Percentiles rank a stretch among this genome's conserved stretches.
Evolutionary conservation across 2,888 invertebrate species (phyloP).

Genomic region (Rhorus exstirpatorius): DNA sequence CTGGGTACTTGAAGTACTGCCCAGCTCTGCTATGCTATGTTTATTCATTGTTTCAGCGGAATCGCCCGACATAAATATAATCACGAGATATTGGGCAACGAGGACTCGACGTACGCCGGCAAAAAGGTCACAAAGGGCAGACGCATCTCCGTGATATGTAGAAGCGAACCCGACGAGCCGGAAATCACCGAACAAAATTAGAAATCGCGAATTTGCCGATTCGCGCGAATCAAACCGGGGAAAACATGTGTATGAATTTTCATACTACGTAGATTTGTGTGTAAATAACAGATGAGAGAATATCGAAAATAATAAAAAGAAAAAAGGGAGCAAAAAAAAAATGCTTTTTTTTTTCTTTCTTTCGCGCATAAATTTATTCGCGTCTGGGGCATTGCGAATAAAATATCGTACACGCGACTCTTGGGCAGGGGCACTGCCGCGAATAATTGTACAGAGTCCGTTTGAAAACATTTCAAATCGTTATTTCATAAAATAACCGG

Average conservation of each 20-base stretch:
- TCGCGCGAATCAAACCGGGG: too few relatives aligned
- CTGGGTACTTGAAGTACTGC: too few relatives aligned
- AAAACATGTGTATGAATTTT: too few relatives aligned
- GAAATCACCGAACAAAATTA: constrained; percentile 40
- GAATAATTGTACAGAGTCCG: neutral
- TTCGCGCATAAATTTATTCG: constrained; percentile 57
- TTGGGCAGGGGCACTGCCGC: constrained; percentile 9
- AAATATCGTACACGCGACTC: constrained; percentile 45
- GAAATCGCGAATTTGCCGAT: neutral
- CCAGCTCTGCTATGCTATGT: too few relatives aligned
- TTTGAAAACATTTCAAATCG: too few relatives aligned
- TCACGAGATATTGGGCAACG: constrained; percentile 93
- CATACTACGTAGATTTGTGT: too few relatives aligned
- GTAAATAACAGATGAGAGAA: neutral
- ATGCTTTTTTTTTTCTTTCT: constrained; percentile 25
- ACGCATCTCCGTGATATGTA: constrained; percentile 93
- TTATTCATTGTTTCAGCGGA: constrained; percentile 88
- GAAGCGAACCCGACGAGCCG: constrained; percentile 90
- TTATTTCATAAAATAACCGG: too few relatives aligned
- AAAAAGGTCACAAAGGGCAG: constrained; percentile 88
- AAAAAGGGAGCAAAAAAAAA: constrained; percentile 14
- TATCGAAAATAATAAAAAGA: constrained; percentile 42
- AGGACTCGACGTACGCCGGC: constrained; percentile 90
- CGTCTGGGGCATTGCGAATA: constrained; percentile 51
- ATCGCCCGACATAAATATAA: constrained; percentile 94